Evolutionary conservation across 1,140 invertebrate species (phyloP).

Genomic region (Drosophila trapezifrons): DNA sequence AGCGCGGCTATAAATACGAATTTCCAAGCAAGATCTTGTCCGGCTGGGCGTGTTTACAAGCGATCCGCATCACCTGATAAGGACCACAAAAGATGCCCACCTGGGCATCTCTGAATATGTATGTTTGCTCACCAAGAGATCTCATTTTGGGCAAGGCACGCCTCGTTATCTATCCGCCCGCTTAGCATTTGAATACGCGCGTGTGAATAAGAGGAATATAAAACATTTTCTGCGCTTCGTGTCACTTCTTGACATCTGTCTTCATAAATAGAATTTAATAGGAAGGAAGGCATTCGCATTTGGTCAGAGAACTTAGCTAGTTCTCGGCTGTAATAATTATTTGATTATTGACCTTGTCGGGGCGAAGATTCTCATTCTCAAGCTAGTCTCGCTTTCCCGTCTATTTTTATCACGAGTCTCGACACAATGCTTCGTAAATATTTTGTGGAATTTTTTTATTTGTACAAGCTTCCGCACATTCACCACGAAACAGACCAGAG

Average conservation of each 20-base stretch:
- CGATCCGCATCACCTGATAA: constrained; percentile 44
- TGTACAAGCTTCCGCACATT: constrained; percentile 73
- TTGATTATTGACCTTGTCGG: constrained; percentile 22
- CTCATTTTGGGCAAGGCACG: constrained; percentile 37
- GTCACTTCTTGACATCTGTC: constrained; percentile 31
- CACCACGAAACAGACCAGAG: constrained; percentile 35
- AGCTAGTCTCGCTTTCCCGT: constrained; percentile 13
- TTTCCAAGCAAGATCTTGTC: constrained; percentile 21
- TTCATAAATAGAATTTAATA: constrained; percentile 39
- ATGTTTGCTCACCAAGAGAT: constrained; percentile 11
- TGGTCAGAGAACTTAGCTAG: neutral
- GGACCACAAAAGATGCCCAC: constrained; percentile 53
- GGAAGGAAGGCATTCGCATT: constrained; percentile 2
- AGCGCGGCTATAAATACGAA: constrained; percentile 11
- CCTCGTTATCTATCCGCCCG: constrained; percentile 58
- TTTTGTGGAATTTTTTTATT: constrained; percentile 43
- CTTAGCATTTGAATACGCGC: constrained; percentile 72
- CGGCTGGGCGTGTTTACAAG: constrained; percentile 36
- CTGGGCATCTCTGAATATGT: constrained; percentile 14
- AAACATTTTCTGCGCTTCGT: constrained; percentile 28
- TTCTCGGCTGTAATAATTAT: constrained; percentile 33
- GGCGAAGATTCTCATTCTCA: constrained; percentile 29
- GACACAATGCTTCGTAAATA: constrained; percentile 75
- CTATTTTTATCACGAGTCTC: constrained; percentile 64
- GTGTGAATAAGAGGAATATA: constrained; percentile 46